Base-by-base conservation (phyloP, 2,797 vertebrate genomes). In the Acipenser oxyrinchus region DNA sequence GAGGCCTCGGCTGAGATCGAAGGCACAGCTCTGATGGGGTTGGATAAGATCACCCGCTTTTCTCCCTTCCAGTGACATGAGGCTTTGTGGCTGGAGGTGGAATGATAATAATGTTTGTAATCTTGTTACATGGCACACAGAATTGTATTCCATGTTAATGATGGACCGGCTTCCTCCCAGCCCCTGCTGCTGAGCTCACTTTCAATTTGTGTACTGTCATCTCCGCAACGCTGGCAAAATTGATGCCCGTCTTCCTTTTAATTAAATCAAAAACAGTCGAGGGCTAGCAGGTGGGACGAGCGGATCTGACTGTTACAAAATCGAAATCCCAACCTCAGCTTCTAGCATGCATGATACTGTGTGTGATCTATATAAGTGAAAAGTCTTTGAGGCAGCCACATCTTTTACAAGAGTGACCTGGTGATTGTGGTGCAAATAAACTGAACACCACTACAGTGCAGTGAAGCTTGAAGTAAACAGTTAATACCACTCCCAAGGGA, bases 201-300 rank as follows among this genome's bases (percentile, higher is more conserved):
- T 89, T 89, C 87, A 88, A 87, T 89, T 89, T 91, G 87, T 89
- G 84, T 89, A 84, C 86, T 88, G 86, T 90, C 89, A 91, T 89
- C 85, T 86, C 81, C 71, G 77, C 69, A 73, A 82, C 69, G 68
- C 71, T 18, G 65, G 67, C 76, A 72, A 83, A 89, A 90, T 87
- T 89, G 82, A 88, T 89, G 86, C 79, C 77, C 79, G 76, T 75
- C 83, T 83, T 84, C 71, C 75, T 72, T 88, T 89, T 88, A 89
- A 91, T 91, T 88, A 88, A 89, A 88, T 88, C 78, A 86, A 87
- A 85, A 84, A 72, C 75, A 78, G 84, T 83, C 71, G 66, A 81
- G 69, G 82, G 77, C 74, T 57, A 60, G 66, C 51, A 67, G 70
- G 66, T 68, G 70, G 67, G 63, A 52, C 51, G 10, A 13, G n/a